These are phyloP conservation scores for Limnephilus rhombicus DNA, from an alignment of 2,888 invertebrate species.

Conservation along the genomic window DNA sequence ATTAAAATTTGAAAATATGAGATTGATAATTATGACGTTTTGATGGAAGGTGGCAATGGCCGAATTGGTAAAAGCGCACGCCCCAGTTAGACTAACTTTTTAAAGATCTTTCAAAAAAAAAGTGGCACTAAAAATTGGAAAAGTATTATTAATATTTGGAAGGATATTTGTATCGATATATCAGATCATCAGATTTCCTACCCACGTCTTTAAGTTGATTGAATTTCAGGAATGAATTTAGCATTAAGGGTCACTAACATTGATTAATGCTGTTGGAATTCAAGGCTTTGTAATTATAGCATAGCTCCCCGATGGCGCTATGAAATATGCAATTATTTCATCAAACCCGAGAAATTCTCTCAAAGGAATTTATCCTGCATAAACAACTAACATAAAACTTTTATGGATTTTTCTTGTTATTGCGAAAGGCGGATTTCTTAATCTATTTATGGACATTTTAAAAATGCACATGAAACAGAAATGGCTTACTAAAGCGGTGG, in stretches of 20 bases:
- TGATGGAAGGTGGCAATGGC: no score
- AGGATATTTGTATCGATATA: background rate
- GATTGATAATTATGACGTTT: no score
- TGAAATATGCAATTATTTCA: slow-evolving; percentile 19
- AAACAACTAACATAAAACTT: background rate
- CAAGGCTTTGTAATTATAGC: background rate
- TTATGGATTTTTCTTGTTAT: background rate
- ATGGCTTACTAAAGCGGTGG: background rate
- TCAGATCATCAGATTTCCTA: no score
- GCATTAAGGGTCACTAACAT: background rate
- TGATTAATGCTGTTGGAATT: background rate
- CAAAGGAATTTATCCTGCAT: background rate
- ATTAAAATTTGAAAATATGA: no score
- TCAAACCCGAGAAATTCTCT: background rate
- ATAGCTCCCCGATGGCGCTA: background rate
- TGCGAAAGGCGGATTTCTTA: background rate
- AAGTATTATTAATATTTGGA: background rate
- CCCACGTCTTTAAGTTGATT: background rate
- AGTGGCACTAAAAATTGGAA: no score
- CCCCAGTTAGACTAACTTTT: no score
- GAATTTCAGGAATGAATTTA: background rate
- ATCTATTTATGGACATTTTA: background rate
- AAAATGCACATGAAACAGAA: background rate
- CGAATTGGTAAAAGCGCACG: no score
- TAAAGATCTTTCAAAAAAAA: no score